Base-by-base conservation (phyloP, 2,888 invertebrate genomes). In the Carpatolechia fugitivella region DNA sequence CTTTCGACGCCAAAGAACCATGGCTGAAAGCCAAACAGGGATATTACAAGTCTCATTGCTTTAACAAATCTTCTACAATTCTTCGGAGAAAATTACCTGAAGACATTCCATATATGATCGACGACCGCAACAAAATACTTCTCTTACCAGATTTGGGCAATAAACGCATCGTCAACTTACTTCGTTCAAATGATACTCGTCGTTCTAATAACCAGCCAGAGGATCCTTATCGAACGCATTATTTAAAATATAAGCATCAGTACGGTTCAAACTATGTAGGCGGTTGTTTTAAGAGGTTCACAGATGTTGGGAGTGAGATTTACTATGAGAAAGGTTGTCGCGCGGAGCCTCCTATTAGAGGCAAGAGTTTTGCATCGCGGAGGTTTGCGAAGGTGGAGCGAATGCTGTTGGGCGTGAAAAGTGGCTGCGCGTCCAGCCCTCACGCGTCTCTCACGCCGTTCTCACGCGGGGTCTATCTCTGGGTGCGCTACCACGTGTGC, bases 311-410 rank as follows among this genome's bases (percentile, higher is more conserved):
- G 1, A 11, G 24, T 0, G 1, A 49, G 0, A 18, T 8, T 0
- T 81, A 77, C 48, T 61, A 65, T 4, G 81, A 82, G 57, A 62
- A 78, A 33, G 80, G 78, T 0, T 82, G 82, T 36, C 68, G 82
- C 24, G 56, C 62, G 0, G 60, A 59, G 56, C 67, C 68, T 0
- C 79, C 79, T 0, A 0, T 16, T 0, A 1, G 0, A 36, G 78
- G 81, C 0, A 20, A 7, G 1, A 74, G 67, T 31, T 69, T 58
- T 16, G 69, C 60, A 0, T 76, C 80, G 0, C 8, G 18, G 0
- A 63, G 75, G 53, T 51, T 74, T 13, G 52, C 10, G 5, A 18
- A 1, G 0, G 20, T 81, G 1, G 82, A 82, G 55, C 13, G 3
- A 5, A 0, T 68, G 8, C 55, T 82, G 3, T 29, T 50, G 3